Evolutionary conservation across 2,113 vertebrate genomes (phyloP).

Genomic region (Cheirogaleus medius): DNA sequence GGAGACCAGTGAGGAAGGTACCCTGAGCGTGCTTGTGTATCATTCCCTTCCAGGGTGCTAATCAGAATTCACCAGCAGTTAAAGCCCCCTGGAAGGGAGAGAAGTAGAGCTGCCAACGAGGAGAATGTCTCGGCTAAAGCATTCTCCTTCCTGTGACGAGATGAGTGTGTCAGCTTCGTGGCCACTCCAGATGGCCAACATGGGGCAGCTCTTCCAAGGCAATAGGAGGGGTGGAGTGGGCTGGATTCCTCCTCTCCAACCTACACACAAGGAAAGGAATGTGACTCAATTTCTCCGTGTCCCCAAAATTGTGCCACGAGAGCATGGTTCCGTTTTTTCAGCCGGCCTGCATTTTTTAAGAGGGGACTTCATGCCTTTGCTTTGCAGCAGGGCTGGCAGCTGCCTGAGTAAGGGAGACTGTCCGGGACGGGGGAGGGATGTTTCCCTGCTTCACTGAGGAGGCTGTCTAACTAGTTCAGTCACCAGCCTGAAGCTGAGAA

Average conservation of each 20-base stretch:
- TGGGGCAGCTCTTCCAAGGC: background rate
- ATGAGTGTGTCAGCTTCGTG: fast-evolving
- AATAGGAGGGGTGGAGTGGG: fast-evolving
- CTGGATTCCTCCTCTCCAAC: background rate
- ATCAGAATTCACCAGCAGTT: background rate
- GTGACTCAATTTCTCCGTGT: background rate
- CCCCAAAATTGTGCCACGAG: background rate
- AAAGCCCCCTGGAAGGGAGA: background rate
- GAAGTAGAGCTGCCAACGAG: too few species aligned
- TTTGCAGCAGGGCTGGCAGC: background rate
- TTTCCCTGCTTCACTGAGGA: background rate
- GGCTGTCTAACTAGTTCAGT: background rate
- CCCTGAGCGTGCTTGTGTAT: background rate
- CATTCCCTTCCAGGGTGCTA: background rate
- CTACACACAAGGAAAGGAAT: background rate
- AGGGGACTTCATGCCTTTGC: background rate
- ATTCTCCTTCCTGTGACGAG: background rate
- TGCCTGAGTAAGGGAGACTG: background rate
- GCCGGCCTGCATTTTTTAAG: background rate
- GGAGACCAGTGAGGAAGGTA: background rate
- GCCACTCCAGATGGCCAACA: background rate
- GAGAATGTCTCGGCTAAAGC: background rate
- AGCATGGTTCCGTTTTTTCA: background rate
- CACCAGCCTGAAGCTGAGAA: background rate
- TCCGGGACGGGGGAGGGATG: fast-evolving